Conservation (phyloP, 1,140 invertebrate genomes). For the Platyura marginata region DNA sequence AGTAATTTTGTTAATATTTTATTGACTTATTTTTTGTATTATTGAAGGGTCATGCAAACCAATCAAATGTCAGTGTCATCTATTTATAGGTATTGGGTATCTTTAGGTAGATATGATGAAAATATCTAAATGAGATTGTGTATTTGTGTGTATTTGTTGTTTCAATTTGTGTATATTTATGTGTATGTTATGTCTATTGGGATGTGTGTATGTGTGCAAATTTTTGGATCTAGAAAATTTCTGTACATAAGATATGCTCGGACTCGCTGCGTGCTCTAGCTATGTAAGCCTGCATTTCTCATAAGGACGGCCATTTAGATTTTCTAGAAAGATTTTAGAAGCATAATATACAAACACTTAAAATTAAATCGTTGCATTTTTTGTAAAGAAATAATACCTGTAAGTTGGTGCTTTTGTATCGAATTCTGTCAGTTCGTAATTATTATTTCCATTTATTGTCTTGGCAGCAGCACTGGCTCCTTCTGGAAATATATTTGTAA, state of each 20-base stretch:
- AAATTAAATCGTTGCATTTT: neutral
- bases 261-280: conserved; percentile 3
- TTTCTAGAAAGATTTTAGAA: conserved; percentile 3
- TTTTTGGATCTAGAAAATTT: neutral
- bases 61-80: neutral
- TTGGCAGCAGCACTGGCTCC: conserved; percentile 20
- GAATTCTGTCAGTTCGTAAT: conserved; percentile 53
- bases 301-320: conserved; percentile 6
- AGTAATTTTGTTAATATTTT: too few relatives aligned
- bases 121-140: neutral
- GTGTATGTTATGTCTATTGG: neutral
- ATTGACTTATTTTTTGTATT: too few relatives aligned
- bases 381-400: too few relatives aligned
- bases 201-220: neutral
- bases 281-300: conserved; percentile 5
- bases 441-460: conserved; percentile 33
- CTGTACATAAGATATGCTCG: conserved; percentile 4
- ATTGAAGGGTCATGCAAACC: neutral
- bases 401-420: conserved; percentile 5
- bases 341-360: neutral
- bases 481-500: conserved; percentile 29
- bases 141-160: neutral
- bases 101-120: neutral
- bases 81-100: neutral
- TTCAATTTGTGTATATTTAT: neutral